phyloP scores from a whole-genome alignment of 2,113 vertebrate genomes.

The Collichthys lucidus region DNA sequence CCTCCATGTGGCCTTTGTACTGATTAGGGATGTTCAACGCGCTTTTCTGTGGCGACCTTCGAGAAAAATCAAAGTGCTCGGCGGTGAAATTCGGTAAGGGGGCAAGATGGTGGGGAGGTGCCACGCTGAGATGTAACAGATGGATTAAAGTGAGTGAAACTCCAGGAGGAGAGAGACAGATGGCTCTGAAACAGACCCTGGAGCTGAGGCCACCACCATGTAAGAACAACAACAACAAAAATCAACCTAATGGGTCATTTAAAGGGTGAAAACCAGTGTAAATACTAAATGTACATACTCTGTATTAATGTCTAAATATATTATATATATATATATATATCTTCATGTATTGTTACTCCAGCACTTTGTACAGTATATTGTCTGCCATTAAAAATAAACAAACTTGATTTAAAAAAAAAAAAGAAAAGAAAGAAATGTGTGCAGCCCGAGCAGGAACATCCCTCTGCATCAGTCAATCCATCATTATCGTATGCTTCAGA shows the following conservation, averaged over 20 bases:
- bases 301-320: constrained; percentile 61
- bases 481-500: constrained; percentile 47
- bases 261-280: constrained; percentile 45
- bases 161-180: constrained; percentile 66
- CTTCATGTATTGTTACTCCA: constrained; percentile 65
- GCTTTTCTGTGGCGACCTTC: constrained; percentile 11
- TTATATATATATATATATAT: constrained; percentile 18
- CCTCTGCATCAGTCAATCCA: constrained; percentile 48
- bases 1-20: constrained; percentile 1
- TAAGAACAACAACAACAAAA: neutral
- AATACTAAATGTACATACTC: constrained; percentile 66
- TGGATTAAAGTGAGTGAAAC: constrained; percentile 66
- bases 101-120: constrained; percentile 44
- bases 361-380: constrained; percentile 78
- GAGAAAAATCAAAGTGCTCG: constrained; percentile 52
- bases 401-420: constrained; percentile 50
- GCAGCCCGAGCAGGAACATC: neutral
- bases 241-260: constrained; percentile 1
- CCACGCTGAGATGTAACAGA: constrained; percentile 63
- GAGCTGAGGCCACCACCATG: constrained; percentile 26
- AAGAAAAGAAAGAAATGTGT: constrained; percentile 16
- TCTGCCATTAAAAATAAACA: constrained; percentile 68
- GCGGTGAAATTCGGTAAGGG: constrained; percentile 51
- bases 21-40: constrained; percentile 26
- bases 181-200: constrained; percentile 71